Evolutionary conservation across 2,888 invertebrate species (phyloP).

Genomic region (Eudasyphora cyanicolor): DNA sequence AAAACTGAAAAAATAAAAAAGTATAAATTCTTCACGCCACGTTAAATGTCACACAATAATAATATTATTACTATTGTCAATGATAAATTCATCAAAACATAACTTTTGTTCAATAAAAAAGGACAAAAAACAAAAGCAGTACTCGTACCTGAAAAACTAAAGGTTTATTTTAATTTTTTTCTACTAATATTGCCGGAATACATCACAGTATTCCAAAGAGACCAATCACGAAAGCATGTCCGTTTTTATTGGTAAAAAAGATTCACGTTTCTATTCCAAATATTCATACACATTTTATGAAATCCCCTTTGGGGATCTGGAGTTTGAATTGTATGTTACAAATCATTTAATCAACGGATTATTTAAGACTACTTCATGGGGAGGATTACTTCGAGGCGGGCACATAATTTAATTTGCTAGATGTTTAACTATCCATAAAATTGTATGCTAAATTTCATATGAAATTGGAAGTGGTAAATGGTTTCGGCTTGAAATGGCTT

Average conservation of each 20-base stretch:
- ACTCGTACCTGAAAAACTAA: not conserved
- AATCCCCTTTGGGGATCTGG: not conserved
- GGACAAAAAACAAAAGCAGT: not conserved
- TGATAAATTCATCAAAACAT: constrained; percentile 16
- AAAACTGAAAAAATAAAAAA: constrained; percentile 15
- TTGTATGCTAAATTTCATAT: too few species aligned
- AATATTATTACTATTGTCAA: too few species aligned
- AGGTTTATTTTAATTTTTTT: not conserved
- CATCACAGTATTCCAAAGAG: not conserved
- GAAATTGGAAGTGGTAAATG: too few species aligned
- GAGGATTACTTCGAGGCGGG: not conserved
- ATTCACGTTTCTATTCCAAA: not conserved
- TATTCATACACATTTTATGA: not conserved
- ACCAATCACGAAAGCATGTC: not conserved
- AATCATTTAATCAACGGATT: constrained; percentile 14
- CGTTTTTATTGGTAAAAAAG: not conserved
- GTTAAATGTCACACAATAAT: not conserved
- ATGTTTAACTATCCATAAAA: too few species aligned
- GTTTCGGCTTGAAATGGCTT: too few species aligned
- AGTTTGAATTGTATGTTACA: not conserved
- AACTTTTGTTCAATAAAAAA: not conserved
- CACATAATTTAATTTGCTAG: not conserved
- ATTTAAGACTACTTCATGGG: not conserved
- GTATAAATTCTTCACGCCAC: not conserved
- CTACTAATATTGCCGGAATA: not conserved